These are phyloP conservation scores for Callyntrura guangdongensis DNA, from an alignment of 2,888 invertebrate genomes.

Conservation along the genomic window DNA sequence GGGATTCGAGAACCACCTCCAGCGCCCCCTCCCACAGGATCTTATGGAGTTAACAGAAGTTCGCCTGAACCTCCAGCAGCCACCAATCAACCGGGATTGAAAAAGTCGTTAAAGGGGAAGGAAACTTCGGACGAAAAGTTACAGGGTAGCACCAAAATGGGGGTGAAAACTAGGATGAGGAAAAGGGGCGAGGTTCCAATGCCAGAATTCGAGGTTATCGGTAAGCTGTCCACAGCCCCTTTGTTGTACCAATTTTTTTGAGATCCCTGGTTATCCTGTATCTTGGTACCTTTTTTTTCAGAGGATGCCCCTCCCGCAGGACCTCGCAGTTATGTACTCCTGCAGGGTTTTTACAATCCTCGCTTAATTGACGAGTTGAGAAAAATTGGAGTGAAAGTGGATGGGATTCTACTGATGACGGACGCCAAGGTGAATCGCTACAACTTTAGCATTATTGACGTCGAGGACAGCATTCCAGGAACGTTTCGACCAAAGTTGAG, in stretches of 20 bases:
- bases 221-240: constrained; percentile 18
- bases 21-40: constrained; percentile 6
- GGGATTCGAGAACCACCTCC: constrained; percentile 48
- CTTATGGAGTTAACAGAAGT: neutral
- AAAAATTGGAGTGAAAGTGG: constrained; percentile 80
- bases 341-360: constrained; percentile 83
- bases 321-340: constrained; percentile 77
- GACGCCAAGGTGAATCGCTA: constrained; percentile 72
- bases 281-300: neutral
- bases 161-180: constrained; percentile 66
- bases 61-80: neutral
- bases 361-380: constrained; percentile 77
- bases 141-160: neutral
- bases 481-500: constrained; percentile 76
- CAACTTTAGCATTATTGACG: constrained; percentile 81
- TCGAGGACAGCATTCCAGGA: constrained; percentile 81
- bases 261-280: too few species aligned
- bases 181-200: constrained; percentile 78
- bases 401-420: constrained; percentile 81
- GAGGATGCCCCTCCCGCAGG: constrained; percentile 82
- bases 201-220: constrained; percentile 75
- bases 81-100: neutral
- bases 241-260: too few species aligned
- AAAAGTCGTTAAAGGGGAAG: neutral
- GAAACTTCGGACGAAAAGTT: too few species aligned